Base-by-base conservation (phyloP, 2,113 vertebrate species). In the Garra rufa region DNA sequence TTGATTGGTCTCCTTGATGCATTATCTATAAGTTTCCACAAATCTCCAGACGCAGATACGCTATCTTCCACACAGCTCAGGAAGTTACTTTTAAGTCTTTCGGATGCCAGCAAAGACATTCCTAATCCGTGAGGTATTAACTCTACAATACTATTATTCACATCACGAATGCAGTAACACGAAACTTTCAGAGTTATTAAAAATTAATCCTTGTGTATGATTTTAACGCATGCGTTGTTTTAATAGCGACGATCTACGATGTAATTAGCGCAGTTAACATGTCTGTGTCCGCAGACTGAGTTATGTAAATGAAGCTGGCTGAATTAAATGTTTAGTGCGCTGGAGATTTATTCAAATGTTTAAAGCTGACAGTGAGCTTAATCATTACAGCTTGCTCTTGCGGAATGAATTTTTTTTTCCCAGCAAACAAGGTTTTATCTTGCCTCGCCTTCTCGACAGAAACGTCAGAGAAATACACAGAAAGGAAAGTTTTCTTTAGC, bases 1-100 rank as follows among this genome's bases (percentile, higher is more conserved):
- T 76, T 50, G 89, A 91, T 92, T 89, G 85, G 85, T 84, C 74
- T 82, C 84, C 57, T 90, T 91, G 92, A 91, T 93, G 91, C 90
- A 93, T 94, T 92, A 93, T 91, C 93, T 91, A 93, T 93, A 92
- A 93, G 89, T 83, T 34, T 44, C 34, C 30, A n/a, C 63, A 50
- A 81, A 81, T 69, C 63, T 81, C 79, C 28, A 55, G 30, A 55
- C 19, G 1, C 44, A 70, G 10, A 11, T 43, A 30, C 8, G 34
- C 4, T 80, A 44, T 81, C 43, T 41, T 81, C 24, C 63, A 21
- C 52, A 8, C 65, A 41, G 41, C 76, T 71, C 73, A 57, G 52
- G 52, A 79, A 52, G 67, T 70, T 78, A 85, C 55, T 79, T 61
- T 63, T 67, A 55, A 69, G 21, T 57, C 19, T 57, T 57, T 57